Conservation (phyloP, 2,113 vertebrate species). For the Limanda limanda region DNA sequence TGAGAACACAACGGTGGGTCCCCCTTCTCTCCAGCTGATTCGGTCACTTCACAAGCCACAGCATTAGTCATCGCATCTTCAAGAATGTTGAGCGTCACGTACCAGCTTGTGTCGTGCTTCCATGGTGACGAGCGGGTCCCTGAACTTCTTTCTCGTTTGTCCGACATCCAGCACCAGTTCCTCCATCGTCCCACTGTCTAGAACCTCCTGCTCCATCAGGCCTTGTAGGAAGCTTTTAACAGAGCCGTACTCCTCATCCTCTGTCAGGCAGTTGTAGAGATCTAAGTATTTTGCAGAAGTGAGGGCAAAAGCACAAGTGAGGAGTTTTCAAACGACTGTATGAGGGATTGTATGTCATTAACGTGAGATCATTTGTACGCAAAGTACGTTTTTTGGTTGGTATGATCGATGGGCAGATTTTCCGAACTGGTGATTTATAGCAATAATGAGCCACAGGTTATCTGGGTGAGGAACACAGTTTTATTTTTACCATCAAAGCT, state of each 20-base stretch:
- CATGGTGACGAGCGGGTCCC: conserved; percentile 89
- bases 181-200: conserved; percentile 80
- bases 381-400: not conserved
- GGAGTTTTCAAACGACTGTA: not conserved
- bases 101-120: conserved; percentile 93
- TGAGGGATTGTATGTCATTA: too few species aligned
- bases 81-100: conserved; percentile 54
- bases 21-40: not conserved
- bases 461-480: not conserved
- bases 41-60: not conserved
- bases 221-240: conserved; percentile 87
- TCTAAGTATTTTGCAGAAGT: conserved; percentile 77
- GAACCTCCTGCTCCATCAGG: conserved; percentile 87
- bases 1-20: not conserved
- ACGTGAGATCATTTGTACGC: not conserved
- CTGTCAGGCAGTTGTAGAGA: conserved; percentile 86
- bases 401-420: not conserved
- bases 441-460: not conserved
- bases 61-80: not conserved
- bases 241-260: conserved; percentile 85
- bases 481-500: conserved; percentile 88
- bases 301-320: not conserved
- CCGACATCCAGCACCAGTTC: conserved; percentile 80
- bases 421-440: too few species aligned
- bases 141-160: conserved; percentile 73